Evolutionary conservation across 2,113 vertebrate genomes (phyloP).

Genomic region (Phrynocephalus versicolor): DNA sequence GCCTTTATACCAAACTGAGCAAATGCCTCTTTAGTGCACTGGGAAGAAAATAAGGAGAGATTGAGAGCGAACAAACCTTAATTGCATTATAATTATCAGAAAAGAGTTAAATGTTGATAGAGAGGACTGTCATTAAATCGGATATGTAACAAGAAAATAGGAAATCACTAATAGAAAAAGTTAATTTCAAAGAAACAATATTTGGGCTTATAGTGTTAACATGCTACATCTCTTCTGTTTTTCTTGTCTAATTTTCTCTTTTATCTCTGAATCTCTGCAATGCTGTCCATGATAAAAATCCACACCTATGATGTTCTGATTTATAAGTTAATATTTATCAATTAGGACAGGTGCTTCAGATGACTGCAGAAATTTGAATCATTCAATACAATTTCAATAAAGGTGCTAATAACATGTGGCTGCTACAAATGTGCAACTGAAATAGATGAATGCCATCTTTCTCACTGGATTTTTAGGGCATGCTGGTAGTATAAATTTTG

Average conservation of each 20-base stretch:
- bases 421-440: fast-evolving
- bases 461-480: constrained; percentile 1
- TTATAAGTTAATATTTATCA: not conserved
- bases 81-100: too few species aligned
- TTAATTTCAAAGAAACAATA: not conserved
- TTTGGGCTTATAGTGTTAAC: not conserved
- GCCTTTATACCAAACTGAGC: not conserved
- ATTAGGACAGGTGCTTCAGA: fast-evolving
- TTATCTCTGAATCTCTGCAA: too few species aligned
- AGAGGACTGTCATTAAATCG: not conserved
- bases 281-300: not conserved
- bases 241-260: not conserved
- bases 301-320: not conserved
- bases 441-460: not conserved
- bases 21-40: not conserved
- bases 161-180: not conserved
- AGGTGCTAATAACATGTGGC: not conserved
- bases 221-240: not conserved
- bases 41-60: not conserved
- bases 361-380: not conserved
- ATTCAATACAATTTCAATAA: not conserved
- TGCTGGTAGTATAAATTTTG: not conserved
- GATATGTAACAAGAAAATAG: not conserved
- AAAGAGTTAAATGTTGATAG: not conserved
- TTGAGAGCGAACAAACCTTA: not conserved